Evolutionary conservation across 2,888 invertebrate species (phyloP).

Genomic region (Nycteola revayana): DNA sequence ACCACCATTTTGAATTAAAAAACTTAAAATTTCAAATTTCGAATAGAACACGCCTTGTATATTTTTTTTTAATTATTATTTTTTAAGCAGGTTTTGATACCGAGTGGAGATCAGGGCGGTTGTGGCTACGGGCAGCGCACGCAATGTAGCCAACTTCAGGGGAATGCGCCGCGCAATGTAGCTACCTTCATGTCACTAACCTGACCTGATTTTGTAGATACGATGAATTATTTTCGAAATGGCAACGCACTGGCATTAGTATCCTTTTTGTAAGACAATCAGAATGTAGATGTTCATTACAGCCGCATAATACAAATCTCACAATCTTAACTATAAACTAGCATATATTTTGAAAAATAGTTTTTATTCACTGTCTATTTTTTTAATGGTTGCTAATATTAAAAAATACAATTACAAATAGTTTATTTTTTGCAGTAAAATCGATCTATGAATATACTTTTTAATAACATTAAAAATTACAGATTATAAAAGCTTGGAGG

Average conservation of each 20-base stretch:
- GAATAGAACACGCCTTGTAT: slow-evolving; percentile 31
- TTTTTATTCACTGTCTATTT: no score
- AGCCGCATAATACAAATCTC: no score
- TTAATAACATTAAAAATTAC: no score
- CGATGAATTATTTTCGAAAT: slow-evolving; percentile 75
- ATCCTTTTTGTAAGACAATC: slow-evolving; percentile 26
- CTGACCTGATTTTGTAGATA: slow-evolving; percentile 64
- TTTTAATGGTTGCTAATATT: no score
- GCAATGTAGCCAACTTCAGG: slow-evolving; percentile 38
- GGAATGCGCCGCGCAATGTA: slow-evolving; percentile 43
- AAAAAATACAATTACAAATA: no score
- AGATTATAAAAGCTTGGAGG: no score
- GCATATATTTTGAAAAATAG: no score
- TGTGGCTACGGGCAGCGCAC: slow-evolving; percentile 41
- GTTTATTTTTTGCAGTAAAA: no score
- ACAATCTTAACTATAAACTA: no score
- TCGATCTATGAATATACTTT: no score
- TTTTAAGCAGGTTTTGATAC: slow-evolving; percentile 39
- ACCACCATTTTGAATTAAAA: slow-evolving; percentile 29
- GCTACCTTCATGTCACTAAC: slow-evolving; percentile 40
- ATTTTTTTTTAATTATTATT: slow-evolving; percentile 38
- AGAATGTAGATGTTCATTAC: no score
- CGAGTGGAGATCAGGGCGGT: slow-evolving; percentile 41
- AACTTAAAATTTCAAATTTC: slow-evolving; percentile 21
- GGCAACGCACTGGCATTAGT: slow-evolving; percentile 63